phyloP scores from a whole-genome alignment of 37 sponge, comb jelly and placozoan genomes.

The Tethya wilhelma region DNA sequence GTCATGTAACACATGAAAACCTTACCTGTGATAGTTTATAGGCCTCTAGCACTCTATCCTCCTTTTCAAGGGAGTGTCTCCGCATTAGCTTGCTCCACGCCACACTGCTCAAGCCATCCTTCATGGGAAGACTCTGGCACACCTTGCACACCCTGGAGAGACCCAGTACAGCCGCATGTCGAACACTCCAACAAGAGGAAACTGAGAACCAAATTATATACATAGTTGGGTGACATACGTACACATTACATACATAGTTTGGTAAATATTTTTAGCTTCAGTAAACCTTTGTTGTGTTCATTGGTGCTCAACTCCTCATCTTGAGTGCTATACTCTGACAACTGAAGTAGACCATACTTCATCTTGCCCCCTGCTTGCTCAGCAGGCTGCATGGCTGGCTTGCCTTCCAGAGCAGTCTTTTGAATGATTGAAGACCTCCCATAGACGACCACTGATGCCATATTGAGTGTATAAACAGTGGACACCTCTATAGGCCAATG shows the following conservation, averaged over 20 bases:
- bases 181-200: slow-evolving; percentile 40
- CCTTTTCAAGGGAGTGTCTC: slow-evolving; percentile 43
- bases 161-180: slow-evolving; percentile 60
- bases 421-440: slow-evolving; percentile 67
- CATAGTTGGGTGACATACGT: not conserved
- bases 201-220: not conserved
- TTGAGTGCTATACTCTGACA: slow-evolving; percentile 27
- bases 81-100: slow-evolving; percentile 57
- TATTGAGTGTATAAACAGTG: slow-evolving; percentile 26
- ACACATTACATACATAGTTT: too few species aligned
- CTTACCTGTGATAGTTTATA: slow-evolving; percentile 57
- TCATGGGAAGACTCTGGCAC: slow-evolving; percentile 40
- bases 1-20: not conserved
- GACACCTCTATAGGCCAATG: slow-evolving; percentile 63
- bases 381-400: not conserved
- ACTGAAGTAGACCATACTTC: slow-evolving; percentile 42
- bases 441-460: slow-evolving; percentile 47
- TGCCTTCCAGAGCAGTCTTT: slow-evolving; percentile 58
- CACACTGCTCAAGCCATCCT: slow-evolving; percentile 68
- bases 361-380: not conserved
- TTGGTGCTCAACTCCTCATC: too few species aligned
- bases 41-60: slow-evolving; percentile 61
- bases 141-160: slow-evolving; percentile 47
- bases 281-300: too few species aligned
- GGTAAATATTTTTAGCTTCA: too few species aligned